These are phyloP conservation scores for Hydrolagus affinis DNA, from an alignment of 2,113 vertebrate genomes.

Conservation along the genomic window DNA sequence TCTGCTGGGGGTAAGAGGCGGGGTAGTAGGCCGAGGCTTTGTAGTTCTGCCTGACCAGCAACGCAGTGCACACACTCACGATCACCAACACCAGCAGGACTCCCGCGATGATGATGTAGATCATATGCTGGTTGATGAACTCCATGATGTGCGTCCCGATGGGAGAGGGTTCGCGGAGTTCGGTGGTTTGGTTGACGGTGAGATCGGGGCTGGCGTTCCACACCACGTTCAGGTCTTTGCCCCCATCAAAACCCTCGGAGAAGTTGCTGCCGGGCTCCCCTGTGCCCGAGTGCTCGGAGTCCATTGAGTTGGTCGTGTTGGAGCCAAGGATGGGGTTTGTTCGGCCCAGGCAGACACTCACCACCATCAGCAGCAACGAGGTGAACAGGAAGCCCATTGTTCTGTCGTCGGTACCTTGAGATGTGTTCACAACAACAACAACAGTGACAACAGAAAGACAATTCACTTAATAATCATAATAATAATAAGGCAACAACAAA, in stretches of 20 bases:
- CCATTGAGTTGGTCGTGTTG: not conserved
- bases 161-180: constrained; percentile 34
- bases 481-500: no score
- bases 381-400: not conserved
- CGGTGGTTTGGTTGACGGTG: constrained; percentile 31
- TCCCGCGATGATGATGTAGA: constrained; percentile 80
- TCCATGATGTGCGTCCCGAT: constrained; percentile 73
- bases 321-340: not conserved
- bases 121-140: constrained; percentile 77
- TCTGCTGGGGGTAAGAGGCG: constrained; percentile 73
- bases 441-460: constrained; percentile 1
- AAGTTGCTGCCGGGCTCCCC: no score
- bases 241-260: no score
- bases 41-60: constrained; percentile 79
- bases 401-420: not conserved
- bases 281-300: no score
- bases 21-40: constrained; percentile 86
- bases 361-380: not conserved
- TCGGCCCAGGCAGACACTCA: not conserved
- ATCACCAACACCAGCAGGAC: constrained; percentile 78
- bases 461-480: not conserved
- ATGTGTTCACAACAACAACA: not conserved
- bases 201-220: constrained; percentile 47
- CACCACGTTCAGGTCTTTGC: constrained; percentile 32
- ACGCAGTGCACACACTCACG: constrained; percentile 78